Evolutionary conservation across 2,888 invertebrate genomes (phyloP).

Genomic region (Plebejus melissa): DNA sequence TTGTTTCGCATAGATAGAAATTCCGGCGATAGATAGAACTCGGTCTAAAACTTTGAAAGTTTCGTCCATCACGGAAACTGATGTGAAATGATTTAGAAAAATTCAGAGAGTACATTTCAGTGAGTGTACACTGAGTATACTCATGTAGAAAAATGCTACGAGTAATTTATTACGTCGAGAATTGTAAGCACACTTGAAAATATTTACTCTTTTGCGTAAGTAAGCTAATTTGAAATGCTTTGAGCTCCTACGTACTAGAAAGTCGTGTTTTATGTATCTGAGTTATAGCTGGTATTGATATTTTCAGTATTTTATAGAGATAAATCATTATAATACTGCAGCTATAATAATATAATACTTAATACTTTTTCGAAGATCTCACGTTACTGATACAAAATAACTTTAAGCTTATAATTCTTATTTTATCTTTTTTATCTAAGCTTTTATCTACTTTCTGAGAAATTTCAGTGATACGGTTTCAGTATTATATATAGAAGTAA

Average conservation of each 20-base stretch:
- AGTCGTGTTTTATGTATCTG: too few species aligned
- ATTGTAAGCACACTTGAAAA: neutral
- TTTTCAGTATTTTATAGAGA: too few species aligned
- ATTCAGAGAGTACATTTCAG: conserved; percentile 36
- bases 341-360: too few species aligned
- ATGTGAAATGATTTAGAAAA: conserved; percentile 39
- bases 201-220: neutral
- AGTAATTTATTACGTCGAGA: conserved; percentile 31
- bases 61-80: conserved; percentile 51
- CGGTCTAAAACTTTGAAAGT: conserved; percentile 53
- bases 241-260: neutral
- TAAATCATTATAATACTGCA: too few species aligned
- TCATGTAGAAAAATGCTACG: conserved; percentile 19
- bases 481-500: neutral
- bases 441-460: neutral
- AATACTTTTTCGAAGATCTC: too few species aligned
- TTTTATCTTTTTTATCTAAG: too few species aligned
- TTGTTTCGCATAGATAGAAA: conserved; percentile 53
- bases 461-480: neutral
- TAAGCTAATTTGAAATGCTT: neutral
- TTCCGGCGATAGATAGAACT: conserved; percentile 56
- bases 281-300: too few species aligned
- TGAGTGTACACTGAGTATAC: neutral
- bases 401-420: too few species aligned
- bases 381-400: too few species aligned